Evolutionary conservation across 2,888 invertebrate genomes (phyloP), one percentile per base, ranked within the genome.

Genomic region (Nomada goodeniana): DNA sequence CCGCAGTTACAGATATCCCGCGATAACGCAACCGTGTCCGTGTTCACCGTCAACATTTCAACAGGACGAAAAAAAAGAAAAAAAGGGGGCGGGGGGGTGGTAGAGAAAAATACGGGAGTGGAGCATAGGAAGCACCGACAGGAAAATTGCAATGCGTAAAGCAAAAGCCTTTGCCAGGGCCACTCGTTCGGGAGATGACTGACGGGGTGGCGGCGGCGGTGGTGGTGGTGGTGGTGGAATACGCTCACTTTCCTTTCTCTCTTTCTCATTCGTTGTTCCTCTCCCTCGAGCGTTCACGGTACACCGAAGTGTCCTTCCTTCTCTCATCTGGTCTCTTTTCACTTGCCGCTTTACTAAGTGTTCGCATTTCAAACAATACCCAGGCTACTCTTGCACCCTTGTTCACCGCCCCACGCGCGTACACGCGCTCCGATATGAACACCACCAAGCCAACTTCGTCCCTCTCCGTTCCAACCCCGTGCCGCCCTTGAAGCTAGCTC

Each of bases 341-440:
- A 70, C 72, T 74, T 74, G 84, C 77, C 80, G 82, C 86, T 90
- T 88, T 84, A 89, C 90, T 89, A 91, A 91, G 90, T 91, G 90
- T 90, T 90, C 90, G 88, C 89, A 88, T 90, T 91, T 91, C 88
- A 88, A 91, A 91, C 91, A 91, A 90, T 91, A 85, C 82, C 86
- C 84, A 68, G 82, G 88, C 89, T 88, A 90, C 89, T 90, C 85
- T 89, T 82, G 83, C 86, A 83, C 87, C 83, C 87, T 82, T 79
- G 75, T 76, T 67, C 74, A 63, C 61, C 84, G 73, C 74, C 84
- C 84, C 76, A 69, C 74, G 63, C 73, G 59, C 80, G 78, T 67
- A 74, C 85, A 76, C 87, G 78, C 83, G 76, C 76, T 50, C 82
- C 50, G 61, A 82, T 76, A 76, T 55, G 68, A 81, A 79, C 74